Base-by-base conservation (phyloP, 2,888 invertebrate genomes). In the Axea sp. region DNA sequence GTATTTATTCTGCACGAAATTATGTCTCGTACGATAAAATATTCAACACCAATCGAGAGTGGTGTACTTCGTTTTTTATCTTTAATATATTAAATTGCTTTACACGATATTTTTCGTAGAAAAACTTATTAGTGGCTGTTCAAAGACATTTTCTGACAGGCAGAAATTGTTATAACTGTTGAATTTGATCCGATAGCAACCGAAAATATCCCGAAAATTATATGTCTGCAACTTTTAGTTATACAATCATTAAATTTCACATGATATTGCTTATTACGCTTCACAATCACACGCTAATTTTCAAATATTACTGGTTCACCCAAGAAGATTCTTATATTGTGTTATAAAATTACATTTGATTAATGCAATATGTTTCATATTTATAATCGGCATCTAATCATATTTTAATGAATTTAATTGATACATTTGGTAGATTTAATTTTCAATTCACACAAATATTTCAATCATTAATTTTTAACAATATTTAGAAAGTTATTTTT, bases 191-290 rank as follows among this genome's bases (percentile, higher is more conserved):
- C 15, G 24, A 31, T 31, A 57, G 22, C 43, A 31, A 43, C 43
- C 57, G 12, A 43, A 57, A 43, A 55, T 33, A 12, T 62, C 45
- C 49, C 60, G 60, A 47, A 53, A 65, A 65, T 53, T 65, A 65
- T 37, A 53, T 26, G 30, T 45, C 53, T 64, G 41, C 19, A 11
- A 28, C 26, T 43, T 41, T 39, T 53, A 43, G 62, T n/a, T 9
- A 51, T 41, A 53, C 41, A 19, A 30, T 53, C 65, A 41, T 65
- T 65, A 65, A 65, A 53, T 65, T 65, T 65, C 33, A 65, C 65
- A 37, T 33, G 51, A 33, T 43, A 26, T 65, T 35, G 53, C 65
- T 53, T 55, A 53, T 65, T 65, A 53, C 9, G 15, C 7, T 9
- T n/a, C 17, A 22, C 24, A 45, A 28, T 53, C 31, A 22, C 11